Evolutionary conservation across 2,888 invertebrate genomes (phyloP).

Genomic region (Spicauda simplicius): DNA sequence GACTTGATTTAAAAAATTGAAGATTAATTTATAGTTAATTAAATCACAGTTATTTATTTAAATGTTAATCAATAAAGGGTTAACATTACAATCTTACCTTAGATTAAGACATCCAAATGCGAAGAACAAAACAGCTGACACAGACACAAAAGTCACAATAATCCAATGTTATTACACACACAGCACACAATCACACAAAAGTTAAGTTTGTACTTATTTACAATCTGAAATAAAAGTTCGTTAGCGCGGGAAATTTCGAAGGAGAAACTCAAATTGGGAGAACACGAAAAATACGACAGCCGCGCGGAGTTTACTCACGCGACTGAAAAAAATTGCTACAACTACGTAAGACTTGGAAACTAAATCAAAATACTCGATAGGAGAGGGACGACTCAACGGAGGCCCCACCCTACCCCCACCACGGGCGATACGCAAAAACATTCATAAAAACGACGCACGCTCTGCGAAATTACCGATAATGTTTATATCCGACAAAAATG

Average conservation of each 20-base stretch:
- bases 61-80: background rate
- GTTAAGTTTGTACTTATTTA: conserved; percentile 57
- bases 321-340: conserved; percentile 83
- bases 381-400: conserved; percentile 80
- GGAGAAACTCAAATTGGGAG: conserved; percentile 52
- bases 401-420: conserved; percentile 83
- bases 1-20: no score
- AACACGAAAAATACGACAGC: conserved; percentile 61
- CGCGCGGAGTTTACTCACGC: conserved; percentile 80
- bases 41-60: background rate
- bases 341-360: conserved; percentile 83
- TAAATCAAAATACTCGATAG: conserved; percentile 84
- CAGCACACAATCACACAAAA: conserved; percentile 50
- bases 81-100: conserved; percentile 62
- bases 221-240: conserved; percentile 58
- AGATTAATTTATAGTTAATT: no score
- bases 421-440: conserved; percentile 78
- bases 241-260: conserved; percentile 62
- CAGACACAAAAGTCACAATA: conserved; percentile 58
- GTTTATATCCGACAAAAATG: conserved; percentile 77
- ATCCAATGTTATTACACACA: conserved; percentile 55
- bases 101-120: conserved; percentile 74
- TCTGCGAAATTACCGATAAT: conserved; percentile 79
- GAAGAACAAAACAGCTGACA: conserved; percentile 54
- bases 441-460: conserved; percentile 80